Percentiles rank a stretch among this genome's conserved stretches.
phyloP scores from a whole-genome alignment of 2,113 vertebrate species.

The Eudyptes chrysolophus region DNA sequence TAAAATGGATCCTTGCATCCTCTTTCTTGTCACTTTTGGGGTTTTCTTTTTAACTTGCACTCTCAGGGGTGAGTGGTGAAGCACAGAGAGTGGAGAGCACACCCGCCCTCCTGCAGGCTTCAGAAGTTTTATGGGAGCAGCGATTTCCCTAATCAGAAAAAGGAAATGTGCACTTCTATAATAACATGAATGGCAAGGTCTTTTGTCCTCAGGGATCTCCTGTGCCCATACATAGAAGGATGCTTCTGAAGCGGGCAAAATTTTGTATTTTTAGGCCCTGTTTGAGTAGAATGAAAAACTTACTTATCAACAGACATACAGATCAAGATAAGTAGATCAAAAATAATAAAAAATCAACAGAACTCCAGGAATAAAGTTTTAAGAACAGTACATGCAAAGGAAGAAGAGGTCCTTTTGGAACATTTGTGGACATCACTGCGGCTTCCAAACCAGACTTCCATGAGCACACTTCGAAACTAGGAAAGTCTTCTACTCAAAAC shows the following conservation, averaged over 20 bases:
- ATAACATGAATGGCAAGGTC: neutral
- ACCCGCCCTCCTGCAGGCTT: neutral
- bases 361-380: neutral
- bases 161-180: too few relatives aligned
- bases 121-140: neutral
- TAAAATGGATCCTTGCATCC: neutral
- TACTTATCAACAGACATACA: neutral
- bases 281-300: neutral
- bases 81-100: neutral
- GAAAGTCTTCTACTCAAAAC: neutral
- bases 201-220: neutral
- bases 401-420: neutral
- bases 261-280: neutral
- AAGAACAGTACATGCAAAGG: neutral
- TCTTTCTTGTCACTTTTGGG: neutral
- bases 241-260: neutral
- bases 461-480: fast-evolving
- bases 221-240: neutral
- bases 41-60: neutral
- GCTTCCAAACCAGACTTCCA: neutral
- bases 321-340: neutral
- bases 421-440: too few relatives aligned
- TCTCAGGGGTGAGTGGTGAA: too few relatives aligned
- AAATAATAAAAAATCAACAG: neutral
- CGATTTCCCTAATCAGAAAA: neutral